A percentile compares a stretch with the other conserved stretches of the same genome.
phyloP scores from a whole-genome alignment of 2,888 invertebrate genomes.

The Zygothrica quintamaculata region DNA sequence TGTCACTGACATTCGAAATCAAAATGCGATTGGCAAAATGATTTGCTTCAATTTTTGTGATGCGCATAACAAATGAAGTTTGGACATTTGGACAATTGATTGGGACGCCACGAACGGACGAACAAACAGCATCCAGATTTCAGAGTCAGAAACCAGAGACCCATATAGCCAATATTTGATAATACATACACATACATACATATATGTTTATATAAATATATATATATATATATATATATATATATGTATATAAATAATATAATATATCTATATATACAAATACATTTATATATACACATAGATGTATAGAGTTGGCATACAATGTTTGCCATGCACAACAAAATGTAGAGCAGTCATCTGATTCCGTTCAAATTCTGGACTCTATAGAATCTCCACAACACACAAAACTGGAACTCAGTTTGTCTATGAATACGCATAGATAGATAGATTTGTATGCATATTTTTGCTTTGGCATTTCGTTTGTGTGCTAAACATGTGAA shows the following conservation, averaged over 20 bases:
- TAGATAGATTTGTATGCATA: constrained; percentile 79
- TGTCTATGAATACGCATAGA: constrained; percentile 69
- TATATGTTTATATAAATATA: too few relatives aligned
- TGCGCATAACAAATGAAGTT: constrained; percentile 80
- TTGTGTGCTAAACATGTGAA: constrained; percentile 79
- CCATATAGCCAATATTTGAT: constrained; percentile 59
- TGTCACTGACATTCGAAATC: constrained; percentile 76
- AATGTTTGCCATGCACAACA: constrained; percentile 69
- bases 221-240: too few relatives aligned
- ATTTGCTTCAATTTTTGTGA: constrained; percentile 80
- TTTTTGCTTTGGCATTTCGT: constrained; percentile 77
- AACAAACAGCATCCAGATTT: constrained; percentile 57
- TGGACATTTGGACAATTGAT: constrained; percentile 78
- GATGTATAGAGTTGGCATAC: constrained; percentile 38
- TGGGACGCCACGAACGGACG: constrained; percentile 66
- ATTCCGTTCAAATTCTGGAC: constrained; percentile 60
- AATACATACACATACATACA: constrained; percentile 20
- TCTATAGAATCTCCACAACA: constrained; percentile 26
- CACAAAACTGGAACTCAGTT: constrained; percentile 46
- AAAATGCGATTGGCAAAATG: constrained; percentile 81
- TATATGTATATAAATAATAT: too few relatives aligned
- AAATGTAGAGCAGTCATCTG: constrained; percentile 76
- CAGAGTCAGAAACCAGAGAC: constrained; percentile 46
- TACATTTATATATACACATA: constrained; percentile 25
- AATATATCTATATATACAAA: too few relatives aligned